Evolutionary conservation across 2,888 invertebrate genomes (phyloP).

Genomic region (Autographa gamma): DNA sequence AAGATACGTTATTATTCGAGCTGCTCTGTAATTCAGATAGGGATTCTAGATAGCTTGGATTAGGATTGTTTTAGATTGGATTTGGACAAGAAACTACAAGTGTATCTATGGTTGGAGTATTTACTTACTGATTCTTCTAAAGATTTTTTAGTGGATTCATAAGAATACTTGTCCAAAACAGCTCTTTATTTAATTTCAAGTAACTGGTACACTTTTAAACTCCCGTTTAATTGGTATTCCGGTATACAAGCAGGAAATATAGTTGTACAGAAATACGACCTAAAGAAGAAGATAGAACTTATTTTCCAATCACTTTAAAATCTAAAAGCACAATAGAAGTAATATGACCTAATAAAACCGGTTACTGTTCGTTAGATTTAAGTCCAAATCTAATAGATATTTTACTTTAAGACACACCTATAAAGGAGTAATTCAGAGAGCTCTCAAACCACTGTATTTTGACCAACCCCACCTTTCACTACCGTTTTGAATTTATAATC

Average conservation of each 20-base stretch:
- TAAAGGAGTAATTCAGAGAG: not conserved
- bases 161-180: too few relatives aligned
- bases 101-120: not conserved
- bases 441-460: not conserved
- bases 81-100: not conserved
- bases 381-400: conserved; percentile 35
- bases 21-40: not conserved
- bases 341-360: conserved; percentile 16
- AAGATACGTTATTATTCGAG: conserved; percentile 12
- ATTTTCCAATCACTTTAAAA: not conserved
- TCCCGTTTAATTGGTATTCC: too few relatives aligned
- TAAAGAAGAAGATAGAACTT: not conserved
- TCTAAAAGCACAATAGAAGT: conserved; percentile 22
- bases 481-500: not conserved
- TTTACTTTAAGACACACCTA: conserved; percentile 25
- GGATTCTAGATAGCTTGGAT: not conserved
- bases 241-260: too few relatives aligned
- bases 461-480: not conserved
- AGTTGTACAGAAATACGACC: too few relatives aligned
- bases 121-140: too few relatives aligned
- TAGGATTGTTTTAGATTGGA: not conserved
- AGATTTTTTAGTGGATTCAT: too few relatives aligned
- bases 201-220: too few relatives aligned
- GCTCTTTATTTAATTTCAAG: too few relatives aligned
- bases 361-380: conserved; percentile 31